Conservation (phyloP, 2,888 invertebrate species). For the Microchrysa polita region DNA sequence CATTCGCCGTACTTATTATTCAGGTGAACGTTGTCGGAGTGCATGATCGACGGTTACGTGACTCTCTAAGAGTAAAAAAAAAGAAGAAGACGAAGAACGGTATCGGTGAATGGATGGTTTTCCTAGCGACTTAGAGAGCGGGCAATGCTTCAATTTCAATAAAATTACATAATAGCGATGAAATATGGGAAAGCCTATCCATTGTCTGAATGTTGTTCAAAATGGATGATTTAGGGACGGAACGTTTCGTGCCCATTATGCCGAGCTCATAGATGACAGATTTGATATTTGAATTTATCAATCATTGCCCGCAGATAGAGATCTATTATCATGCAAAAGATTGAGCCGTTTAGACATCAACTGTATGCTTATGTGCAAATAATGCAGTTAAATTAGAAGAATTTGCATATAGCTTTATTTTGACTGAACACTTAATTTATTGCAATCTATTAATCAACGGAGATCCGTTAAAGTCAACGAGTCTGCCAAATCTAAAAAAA, state of each 20-base stretch:
- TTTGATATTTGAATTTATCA: no score
- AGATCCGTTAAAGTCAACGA: neutral
- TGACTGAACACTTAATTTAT: neutral
- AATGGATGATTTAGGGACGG: neutral
- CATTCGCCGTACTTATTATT: conserved; percentile 15
- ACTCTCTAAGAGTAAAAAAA: conserved; percentile 24
- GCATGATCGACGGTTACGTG: conserved; percentile 39
- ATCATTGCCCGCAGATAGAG: no score
- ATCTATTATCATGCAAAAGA: no score
- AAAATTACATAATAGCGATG: conserved; percentile 33
- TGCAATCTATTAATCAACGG: neutral
- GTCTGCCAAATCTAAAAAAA: neutral
- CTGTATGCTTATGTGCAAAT: no score
- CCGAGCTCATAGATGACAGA: no score
- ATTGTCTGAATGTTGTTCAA: conserved; percentile 15
- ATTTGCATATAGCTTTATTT: no score
- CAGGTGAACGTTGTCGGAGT: neutral
- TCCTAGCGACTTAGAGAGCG: no score
- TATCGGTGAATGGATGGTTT: conserved; percentile 2
- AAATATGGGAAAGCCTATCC: conserved; percentile 21
- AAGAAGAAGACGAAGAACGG: no score
- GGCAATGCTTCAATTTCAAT: conserved; percentile 24
- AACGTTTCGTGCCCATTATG: no score
- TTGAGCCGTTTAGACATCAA: no score
- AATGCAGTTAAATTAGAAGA: no score